phyloP scores from a whole-genome alignment of 2,113 vertebrate species.

The Ammodytes dubius region DNA sequence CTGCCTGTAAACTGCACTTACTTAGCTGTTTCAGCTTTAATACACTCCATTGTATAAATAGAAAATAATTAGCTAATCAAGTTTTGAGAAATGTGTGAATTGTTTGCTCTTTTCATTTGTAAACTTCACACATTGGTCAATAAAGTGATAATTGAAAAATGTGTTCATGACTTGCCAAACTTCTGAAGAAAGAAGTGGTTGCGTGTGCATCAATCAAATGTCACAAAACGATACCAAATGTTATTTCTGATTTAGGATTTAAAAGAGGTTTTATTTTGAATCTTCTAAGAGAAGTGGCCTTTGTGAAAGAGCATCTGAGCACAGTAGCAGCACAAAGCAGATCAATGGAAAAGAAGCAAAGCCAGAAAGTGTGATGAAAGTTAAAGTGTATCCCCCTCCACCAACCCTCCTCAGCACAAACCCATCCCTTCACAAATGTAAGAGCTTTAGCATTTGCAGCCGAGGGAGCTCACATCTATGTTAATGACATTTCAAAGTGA shows the following conservation, averaged over 20 bases:
- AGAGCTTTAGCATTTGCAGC: constrained; percentile 54
- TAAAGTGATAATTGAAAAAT: no score
- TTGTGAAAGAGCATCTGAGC: constrained; percentile 41
- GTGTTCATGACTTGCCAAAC: not conserved
- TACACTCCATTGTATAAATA: not conserved
- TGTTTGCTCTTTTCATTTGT: no score
- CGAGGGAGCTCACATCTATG: constrained; percentile 53
- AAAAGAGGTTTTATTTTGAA: constrained; percentile 19
- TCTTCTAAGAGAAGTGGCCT: constrained; percentile 57
- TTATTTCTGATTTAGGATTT: not conserved
- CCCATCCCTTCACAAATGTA: constrained; percentile 25
- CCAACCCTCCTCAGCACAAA: not conserved
- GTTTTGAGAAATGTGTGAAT: no score
- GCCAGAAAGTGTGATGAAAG: constrained; percentile 54
- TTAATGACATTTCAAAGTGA: constrained; percentile 63
- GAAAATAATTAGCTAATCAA: not conserved
- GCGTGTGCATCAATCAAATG: constrained; percentile 6
- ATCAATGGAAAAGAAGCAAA: constrained; percentile 62
- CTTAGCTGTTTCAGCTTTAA: not conserved
- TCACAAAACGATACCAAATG: not conserved
- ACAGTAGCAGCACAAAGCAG: constrained; percentile 42
- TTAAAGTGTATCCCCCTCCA: constrained; percentile 7
- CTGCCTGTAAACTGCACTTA: not conserved
- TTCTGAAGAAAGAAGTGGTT: not conserved
- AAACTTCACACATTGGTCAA: no score